Conservation (phyloP, 2,888 invertebrate genomes). For the Lycocerus yunnanus region DNA sequence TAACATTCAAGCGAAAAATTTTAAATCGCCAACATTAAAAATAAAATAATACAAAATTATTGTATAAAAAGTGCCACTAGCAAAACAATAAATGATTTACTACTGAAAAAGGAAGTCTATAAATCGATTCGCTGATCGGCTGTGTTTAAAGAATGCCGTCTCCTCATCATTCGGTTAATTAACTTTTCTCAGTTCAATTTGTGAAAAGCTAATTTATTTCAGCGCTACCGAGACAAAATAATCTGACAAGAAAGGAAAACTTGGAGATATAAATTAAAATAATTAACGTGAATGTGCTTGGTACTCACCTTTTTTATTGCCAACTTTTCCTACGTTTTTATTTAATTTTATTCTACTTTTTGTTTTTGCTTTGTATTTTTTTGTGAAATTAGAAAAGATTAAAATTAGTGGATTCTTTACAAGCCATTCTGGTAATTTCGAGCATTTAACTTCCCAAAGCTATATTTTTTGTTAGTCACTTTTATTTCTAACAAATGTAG, state of each 20-base stretch:
- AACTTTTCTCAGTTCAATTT: conserved; percentile 49
- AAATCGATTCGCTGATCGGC: conserved; percentile 33
- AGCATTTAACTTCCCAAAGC: conserved; percentile 21
- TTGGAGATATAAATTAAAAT: conserved; percentile 48
- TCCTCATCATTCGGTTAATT: conserved; percentile 47
- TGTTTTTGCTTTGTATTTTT: conserved; percentile 35
- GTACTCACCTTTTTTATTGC: conserved; percentile 37
- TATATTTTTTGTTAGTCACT: conserved; percentile 11
- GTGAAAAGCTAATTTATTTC: conserved; percentile 48
- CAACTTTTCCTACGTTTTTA: conserved; percentile 34
- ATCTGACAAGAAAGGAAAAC: conserved; percentile 43
- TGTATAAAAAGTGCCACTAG: not conserved
- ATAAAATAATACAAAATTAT: not conserved
- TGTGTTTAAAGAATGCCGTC: conserved; percentile 39
- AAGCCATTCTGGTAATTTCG: conserved; percentile 28
- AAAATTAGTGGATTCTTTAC: conserved; percentile 30
- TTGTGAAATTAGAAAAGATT: conserved; percentile 36
- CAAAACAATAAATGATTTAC: not conserved
- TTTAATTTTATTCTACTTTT: conserved; percentile 37
- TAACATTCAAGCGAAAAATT: not conserved
- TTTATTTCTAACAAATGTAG: conserved; percentile 17
- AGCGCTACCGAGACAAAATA: conserved; percentile 46
- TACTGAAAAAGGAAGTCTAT: conserved; percentile 7
- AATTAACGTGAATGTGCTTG: conserved; percentile 46
- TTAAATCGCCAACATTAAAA: not conserved